Base-by-base conservation (phyloP, 2,797 vertebrate genomes). In the Linurgus olivaceus region DNA sequence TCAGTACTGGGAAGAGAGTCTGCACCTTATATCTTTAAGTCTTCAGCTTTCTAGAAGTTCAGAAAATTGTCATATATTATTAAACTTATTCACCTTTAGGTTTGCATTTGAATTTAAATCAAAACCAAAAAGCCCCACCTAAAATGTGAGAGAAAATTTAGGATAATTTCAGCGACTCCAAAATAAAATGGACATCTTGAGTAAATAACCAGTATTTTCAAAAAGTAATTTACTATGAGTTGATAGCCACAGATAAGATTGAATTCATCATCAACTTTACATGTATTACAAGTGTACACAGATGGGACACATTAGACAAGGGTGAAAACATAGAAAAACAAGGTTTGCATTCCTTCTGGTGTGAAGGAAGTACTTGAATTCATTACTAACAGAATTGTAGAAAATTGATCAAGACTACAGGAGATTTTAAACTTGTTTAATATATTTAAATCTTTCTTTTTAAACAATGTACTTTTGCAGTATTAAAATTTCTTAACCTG, bases 381-480 rank as follows among this genome's bases (percentile, higher is more conserved):
- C 8, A 10, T 82, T 92, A 45, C 11, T 55, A 62, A 68, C 10
- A 72, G 38, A 77, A 33, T 4, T 65, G 13, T 31, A n/a, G 21
- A 83, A 76, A 73, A 61, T 23, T 15, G 12, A 9, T 35, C 33
- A 37, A 68, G 31, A 31, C 16, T 54, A 11, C 9, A 42, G 14
- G 29, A 80, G 11, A n/a, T 50, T 58, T 75, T 80, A 31, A 29
- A 7, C 18, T 33, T 62, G 13, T 26, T 61, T 76, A 63, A 67
- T 48, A 13, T 55, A 51, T 81, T 68, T 57, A 52, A 63, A 17
- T 86, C 10, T 74, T 54, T 28, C 6, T 62, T 77, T 19, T 63
- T 2, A 0, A 52, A 31, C 20, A 63, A 2, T 25, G 3, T 18
- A 10, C 8, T 63, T 68, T 3, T 19, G 4, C 31, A 37, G 10